Conservation (phyloP, 2,113 vertebrate genomes). For the Chaetodon trifascialis region DNA sequence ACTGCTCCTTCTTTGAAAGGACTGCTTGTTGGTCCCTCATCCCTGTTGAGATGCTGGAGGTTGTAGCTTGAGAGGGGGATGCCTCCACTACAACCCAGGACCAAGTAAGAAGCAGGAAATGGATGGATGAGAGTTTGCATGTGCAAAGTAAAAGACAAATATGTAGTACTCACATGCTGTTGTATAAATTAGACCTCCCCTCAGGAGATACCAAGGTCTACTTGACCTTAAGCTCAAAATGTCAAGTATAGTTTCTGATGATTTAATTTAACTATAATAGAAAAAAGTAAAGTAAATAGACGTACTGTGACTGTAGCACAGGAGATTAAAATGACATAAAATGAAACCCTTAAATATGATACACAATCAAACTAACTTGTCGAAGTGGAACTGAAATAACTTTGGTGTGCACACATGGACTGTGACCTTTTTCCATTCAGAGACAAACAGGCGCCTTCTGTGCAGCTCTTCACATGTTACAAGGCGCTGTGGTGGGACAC, state of each 20-base stretch:
- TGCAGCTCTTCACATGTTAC: constrained; percentile 10
- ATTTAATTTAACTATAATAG: neutral
- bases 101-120: neutral
- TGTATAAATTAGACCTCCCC: neutral
- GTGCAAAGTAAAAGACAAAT: neutral
- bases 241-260: neutral
- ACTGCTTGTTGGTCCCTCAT: constrained; percentile 14
- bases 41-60: neutral
- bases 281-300: neutral
- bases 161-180: neutral
- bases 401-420: neutral
- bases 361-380: neutral
- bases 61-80: neutral
- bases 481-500: neutral
- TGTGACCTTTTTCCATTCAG: constrained; percentile 1
- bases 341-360: neutral
- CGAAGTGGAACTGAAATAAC: constrained; percentile 2
- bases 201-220: neutral
- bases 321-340: neutral
- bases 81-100: neutral
- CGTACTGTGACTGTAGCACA: neutral
- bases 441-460: constrained; percentile 28
- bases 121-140: neutral
- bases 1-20: neutral
- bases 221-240: neutral